phyloP scores from a whole-genome alignment of 2,113 vertebrate species.

The Scytalopus superciliaris region DNA sequence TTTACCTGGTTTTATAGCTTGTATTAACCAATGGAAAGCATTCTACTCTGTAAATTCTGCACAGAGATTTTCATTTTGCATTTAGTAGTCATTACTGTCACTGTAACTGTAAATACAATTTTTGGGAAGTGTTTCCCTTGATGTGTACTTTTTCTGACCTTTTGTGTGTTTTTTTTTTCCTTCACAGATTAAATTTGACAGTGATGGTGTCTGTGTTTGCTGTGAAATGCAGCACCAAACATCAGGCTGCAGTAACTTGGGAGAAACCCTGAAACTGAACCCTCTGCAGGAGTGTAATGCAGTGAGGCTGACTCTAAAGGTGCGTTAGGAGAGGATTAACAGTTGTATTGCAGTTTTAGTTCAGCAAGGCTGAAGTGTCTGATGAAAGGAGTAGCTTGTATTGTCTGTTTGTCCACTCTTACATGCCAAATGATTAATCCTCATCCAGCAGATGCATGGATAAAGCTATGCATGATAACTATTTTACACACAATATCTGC shows the following conservation, averaged over 20 bases:
- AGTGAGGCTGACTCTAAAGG: slow-evolving; percentile 93
- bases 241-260: slow-evolving; percentile 92
- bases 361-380: background rate
- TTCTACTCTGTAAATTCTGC: background rate
- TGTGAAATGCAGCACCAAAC: slow-evolving; percentile 91
- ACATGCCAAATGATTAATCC: background rate
- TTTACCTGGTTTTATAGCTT: background rate
- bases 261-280: slow-evolving; percentile 94
- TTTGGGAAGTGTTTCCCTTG: background rate
- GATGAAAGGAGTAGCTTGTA: background rate
- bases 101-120: background rate
- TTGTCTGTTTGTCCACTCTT: background rate
- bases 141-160: background rate
- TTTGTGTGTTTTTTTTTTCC: background rate
- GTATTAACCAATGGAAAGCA: background rate
- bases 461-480: background rate
- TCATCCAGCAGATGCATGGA: background rate
- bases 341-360: background rate
- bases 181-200: slow-evolving; percentile 88
- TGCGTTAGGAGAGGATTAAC: slow-evolving; percentile 3
- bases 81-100: background rate
- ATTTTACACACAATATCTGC: background rate
- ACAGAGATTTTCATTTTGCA: background rate
- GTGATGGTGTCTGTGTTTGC: slow-evolving; percentile 96
- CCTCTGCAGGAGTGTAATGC: slow-evolving; percentile 90